Evolutionary conservation across 2,113 vertebrate genomes (phyloP).

Genomic region (Lepus timidus): DNA sequence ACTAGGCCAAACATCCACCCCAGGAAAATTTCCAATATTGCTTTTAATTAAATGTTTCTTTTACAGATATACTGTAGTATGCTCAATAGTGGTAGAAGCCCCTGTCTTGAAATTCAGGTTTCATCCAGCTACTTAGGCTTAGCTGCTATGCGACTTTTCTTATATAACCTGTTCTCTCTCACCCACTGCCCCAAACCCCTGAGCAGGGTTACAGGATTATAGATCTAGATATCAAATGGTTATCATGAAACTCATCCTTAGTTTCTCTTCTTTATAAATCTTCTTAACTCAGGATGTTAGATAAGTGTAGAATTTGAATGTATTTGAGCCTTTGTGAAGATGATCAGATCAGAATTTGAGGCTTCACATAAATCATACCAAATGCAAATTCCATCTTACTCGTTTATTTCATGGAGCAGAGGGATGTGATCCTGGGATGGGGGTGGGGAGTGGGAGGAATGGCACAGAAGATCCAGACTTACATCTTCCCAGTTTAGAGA

Average conservation of each 20-base stretch:
- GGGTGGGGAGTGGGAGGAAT: neutral
- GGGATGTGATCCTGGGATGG: neutral
- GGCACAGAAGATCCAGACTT: neutral
- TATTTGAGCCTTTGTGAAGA: constrained; percentile 8
- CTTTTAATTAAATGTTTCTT: constrained; percentile 41
- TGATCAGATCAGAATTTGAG: constrained; percentile 3
- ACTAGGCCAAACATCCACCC: no score
- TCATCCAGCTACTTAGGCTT: constrained; percentile 26
- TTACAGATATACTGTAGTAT: neutral
- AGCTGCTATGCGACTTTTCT: constrained; percentile 17
- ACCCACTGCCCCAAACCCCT: constrained; percentile 6
- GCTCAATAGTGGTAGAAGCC: neutral
- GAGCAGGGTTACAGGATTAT: neutral
- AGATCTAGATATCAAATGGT: constrained; percentile 7
- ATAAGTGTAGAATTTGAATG: constrained; percentile 39
- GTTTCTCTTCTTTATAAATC: constrained; percentile 42
- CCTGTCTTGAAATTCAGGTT: constrained; percentile 20
- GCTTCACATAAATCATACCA: constrained; percentile 1
- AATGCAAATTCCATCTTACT: neutral
- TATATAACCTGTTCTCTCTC: constrained; percentile 6
- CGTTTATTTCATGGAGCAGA: constrained; percentile 11
- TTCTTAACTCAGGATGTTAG: neutral
- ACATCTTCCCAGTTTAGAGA: neutral
- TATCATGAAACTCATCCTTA: constrained; percentile 14
- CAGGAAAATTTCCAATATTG: neutral